These are phyloP conservation scores for Platichthys stellatus DNA, from an alignment of 2,113 vertebrate genomes.

Conservation along the genomic window DNA sequence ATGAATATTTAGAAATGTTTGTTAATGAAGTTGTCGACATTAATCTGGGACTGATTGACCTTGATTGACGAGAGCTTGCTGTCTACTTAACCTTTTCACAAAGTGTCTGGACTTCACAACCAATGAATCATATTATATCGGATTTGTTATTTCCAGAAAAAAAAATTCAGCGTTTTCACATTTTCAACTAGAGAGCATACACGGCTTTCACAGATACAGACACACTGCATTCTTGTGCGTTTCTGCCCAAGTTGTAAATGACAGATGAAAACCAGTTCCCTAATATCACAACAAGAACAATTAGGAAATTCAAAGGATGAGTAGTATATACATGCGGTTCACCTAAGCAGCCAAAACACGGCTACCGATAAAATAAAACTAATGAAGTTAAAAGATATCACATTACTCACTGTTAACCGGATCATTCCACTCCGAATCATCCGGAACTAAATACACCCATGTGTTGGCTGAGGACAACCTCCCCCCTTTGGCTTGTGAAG, in stretches of 20 bases:
- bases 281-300: not conserved
- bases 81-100: conserved; percentile 50
- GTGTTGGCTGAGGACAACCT: conserved; percentile 48
- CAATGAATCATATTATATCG: not conserved
- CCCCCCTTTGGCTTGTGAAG: not conserved
- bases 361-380: not conserved
- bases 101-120: conserved; percentile 2
- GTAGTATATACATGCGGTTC: not conserved
- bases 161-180: conserved; percentile 12
- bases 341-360: too few species aligned
- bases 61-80: conserved; percentile 8
- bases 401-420: conserved; percentile 60
- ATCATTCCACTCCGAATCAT: conserved; percentile 62
- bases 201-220: conserved; percentile 7
- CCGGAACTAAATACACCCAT: conserved; percentile 73
- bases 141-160: conserved; percentile 28
- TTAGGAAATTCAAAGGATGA: not conserved
- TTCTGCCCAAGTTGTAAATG: conserved; percentile 3
- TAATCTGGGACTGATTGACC: not conserved
- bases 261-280: not conserved
- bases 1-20: not conserved
- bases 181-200: conserved; percentile 13
- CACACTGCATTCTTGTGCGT: not conserved
- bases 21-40: conserved; percentile 6
- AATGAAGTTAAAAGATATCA: conserved; percentile 41